These are phyloP conservation scores for Echinometra lucunter DNA, from an alignment of 53 echinoderm and acorn worm genomes.

Conservation along the genomic window DNA sequence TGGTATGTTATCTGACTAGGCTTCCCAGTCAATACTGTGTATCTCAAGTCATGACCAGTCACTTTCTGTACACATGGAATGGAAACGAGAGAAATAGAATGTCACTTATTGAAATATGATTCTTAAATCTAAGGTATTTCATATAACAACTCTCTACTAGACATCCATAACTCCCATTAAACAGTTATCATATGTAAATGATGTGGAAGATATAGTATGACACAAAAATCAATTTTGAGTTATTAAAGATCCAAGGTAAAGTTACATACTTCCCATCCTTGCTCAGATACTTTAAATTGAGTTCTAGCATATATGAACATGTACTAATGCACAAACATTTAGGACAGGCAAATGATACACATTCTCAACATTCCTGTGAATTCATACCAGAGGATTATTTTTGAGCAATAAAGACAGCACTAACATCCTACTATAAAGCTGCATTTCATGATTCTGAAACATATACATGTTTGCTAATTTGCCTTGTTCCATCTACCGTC, in stretches of 20 bases:
- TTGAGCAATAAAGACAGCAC: neutral
- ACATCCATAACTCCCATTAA: neutral
- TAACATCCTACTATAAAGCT: neutral
- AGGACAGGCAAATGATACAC: neutral
- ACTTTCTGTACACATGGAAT: constrained; percentile 80
- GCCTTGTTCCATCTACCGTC: too few species aligned
- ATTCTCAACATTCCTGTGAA: neutral
- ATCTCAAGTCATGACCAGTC: constrained; percentile 87
- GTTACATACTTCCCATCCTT: too few species aligned
- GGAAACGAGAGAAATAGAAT: neutral
- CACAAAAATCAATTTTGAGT: too few species aligned
- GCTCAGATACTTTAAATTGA: too few species aligned
- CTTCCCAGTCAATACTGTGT: constrained; percentile 96
- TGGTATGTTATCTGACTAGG: constrained; percentile 98
- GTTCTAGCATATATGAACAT: neutral
- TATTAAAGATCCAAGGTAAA: too few species aligned
- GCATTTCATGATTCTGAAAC: neutral
- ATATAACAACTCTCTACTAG: neutral
- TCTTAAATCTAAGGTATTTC: neutral
- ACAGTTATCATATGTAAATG: neutral
- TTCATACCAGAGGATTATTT: neutral
- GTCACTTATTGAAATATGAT: neutral
- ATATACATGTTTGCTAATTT: neutral
- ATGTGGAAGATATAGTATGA: too few species aligned
- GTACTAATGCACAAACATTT: neutral